phyloP scores from a whole-genome alignment of 2,888 invertebrate species.

The Leptothorax acervorum region DNA sequence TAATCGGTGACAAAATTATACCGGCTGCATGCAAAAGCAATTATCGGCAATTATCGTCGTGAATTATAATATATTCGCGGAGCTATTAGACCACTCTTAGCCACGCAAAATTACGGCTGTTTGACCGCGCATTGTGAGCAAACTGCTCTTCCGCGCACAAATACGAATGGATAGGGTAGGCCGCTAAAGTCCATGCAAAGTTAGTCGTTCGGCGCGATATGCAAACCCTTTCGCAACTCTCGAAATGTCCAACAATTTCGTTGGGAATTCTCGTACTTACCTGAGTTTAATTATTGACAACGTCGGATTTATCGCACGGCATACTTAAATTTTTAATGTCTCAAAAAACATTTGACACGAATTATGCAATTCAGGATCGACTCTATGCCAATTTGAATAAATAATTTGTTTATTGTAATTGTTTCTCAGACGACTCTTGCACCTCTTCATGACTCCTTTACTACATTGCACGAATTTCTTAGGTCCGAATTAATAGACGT shows the following conservation, averaged over 20 bases:
- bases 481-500: too few relatives aligned
- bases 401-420: background rate
- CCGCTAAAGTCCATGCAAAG: background rate
- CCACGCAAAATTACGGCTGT: constrained; percentile 21
- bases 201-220: constrained; percentile 4
- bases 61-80: constrained; percentile 56
- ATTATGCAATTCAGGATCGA: background rate
- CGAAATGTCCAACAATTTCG: constrained; percentile 9
- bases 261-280: constrained; percentile 9
- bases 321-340: background rate
- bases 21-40: background rate
- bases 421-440: background rate
- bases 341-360: background rate
- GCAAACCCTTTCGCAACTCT: constrained; percentile 11
- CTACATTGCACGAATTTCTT: constrained; percentile 2
- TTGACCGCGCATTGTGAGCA: constrained; percentile 48
- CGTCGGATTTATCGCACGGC: background rate
- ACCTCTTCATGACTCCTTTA: background rate
- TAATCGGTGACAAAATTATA: background rate
- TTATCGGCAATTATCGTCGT: constrained; percentile 8
- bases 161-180: background rate
- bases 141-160: constrained; percentile 54
- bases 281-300: constrained; percentile 34
- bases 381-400: background rate
- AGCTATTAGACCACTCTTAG: constrained; percentile 57